Conservation (phyloP, 2,888 invertebrate species). For the Schizaphis graminum region DNA sequence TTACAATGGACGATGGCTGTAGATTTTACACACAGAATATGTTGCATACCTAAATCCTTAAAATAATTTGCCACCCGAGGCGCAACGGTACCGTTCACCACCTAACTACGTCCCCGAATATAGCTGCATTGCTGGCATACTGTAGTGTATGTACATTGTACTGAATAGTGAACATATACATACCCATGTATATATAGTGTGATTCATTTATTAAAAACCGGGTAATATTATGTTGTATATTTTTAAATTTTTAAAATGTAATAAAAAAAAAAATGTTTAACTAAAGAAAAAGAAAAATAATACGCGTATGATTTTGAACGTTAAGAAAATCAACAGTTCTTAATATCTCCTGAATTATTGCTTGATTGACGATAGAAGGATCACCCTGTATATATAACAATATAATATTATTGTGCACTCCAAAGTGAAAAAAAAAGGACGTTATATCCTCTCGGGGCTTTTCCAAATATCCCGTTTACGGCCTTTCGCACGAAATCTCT, state of each 20-base stretch:
- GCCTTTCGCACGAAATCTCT: not conserved
- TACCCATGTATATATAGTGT: not conserved
- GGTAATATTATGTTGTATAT: not conserved
- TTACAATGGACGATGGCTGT: not conserved
- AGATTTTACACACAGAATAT: not conserved
- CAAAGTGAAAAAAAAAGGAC: conserved; percentile 16
- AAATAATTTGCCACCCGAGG: not conserved
- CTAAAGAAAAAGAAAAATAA: not conserved
- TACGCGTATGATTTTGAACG: not conserved
- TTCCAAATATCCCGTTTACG: conserved; percentile 7
- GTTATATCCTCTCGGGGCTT: not conserved
- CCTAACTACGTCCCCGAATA: not conserved
- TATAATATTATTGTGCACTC: not conserved
- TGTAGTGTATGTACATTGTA: no score
- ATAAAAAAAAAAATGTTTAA: not conserved
- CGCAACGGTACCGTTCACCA: not conserved
- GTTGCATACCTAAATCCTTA: not conserved
- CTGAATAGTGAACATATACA: not conserved
- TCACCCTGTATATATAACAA: not conserved
- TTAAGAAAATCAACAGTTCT: not conserved
- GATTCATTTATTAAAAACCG: not conserved
- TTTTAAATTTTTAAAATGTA: not conserved
- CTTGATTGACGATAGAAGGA: not conserved
- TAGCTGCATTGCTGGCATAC: not conserved
- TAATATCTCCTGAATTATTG: not conserved